Evolutionary conservation across 1,140 invertebrate genomes (phyloP).

Genomic region (Lysiphlebus fabarum): DNA sequence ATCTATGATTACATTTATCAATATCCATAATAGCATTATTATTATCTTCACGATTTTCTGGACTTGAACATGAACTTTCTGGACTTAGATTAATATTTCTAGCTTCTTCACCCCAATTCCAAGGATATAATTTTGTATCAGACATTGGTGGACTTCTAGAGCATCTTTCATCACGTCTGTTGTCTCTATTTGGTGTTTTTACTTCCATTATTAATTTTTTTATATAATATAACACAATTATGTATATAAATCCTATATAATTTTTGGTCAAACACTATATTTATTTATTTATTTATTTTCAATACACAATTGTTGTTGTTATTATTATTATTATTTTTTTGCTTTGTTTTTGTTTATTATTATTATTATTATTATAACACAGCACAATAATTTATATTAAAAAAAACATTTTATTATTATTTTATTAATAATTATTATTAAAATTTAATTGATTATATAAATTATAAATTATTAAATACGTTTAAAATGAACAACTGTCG

Average conservation of each 20-base stretch:
- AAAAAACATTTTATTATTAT: too few species aligned
- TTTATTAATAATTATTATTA: too few species aligned
- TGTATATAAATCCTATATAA: too few species aligned
- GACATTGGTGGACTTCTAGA: constrained; percentile 45
- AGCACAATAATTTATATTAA: too few species aligned
- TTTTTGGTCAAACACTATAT: background rate
- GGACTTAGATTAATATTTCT: constrained; percentile 50
- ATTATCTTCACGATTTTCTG: constrained; percentile 40
- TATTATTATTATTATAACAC: too few species aligned
- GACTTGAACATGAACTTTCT: constrained; percentile 51
- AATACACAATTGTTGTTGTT: background rate
- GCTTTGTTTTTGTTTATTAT: too few species aligned
- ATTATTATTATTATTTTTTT: too few species aligned
- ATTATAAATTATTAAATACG: too few species aligned
- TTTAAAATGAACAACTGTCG: too few species aligned
- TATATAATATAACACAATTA: too few species aligned
- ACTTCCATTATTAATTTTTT: too few species aligned
- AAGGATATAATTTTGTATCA: constrained; percentile 47
- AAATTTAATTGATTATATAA: too few species aligned
- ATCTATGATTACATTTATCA: constrained; percentile 24
- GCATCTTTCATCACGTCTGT: constrained; percentile 29
- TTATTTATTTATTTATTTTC: background rate
- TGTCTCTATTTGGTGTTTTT: constrained; percentile 41
- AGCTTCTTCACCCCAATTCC: constrained; percentile 50
- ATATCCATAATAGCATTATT: constrained; percentile 8